Base-by-base conservation (phyloP, 2,888 invertebrate species). In the Stenichneumon culpator region DNA sequence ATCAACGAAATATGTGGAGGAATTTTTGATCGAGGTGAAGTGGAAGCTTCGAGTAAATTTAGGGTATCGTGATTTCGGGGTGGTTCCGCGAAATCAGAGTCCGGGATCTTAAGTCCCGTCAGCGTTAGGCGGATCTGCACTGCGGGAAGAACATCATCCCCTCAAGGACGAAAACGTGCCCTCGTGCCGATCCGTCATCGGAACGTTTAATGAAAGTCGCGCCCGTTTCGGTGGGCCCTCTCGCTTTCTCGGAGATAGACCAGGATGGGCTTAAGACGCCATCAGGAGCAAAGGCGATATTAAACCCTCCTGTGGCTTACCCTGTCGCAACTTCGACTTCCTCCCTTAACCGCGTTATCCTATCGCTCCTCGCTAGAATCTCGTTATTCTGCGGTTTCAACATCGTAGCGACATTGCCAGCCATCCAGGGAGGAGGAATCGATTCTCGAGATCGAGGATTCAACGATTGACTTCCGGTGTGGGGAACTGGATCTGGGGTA, bases 151-250 rank as follows among this genome's bases (percentile, higher is more conserved):
- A 77, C 67, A 68, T 28, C 11, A 65, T 28, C 80, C 77, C 78
- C 74, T 82, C 60, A 50, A 75, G 77, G 85, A 87, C 85, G 75
- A 86, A 83, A 84, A 73, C 44, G 39, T 83, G 81, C 81, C 86
- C 85, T 78, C 54, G 72, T 87, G 87, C 87, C 91, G 90, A 93
- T 93, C 92, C 88, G 91, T 93, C 93, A 93, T 92, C 89, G 84
- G 77, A 88, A 86, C 89, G 89, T 91, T 93, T 93, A 93, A 93
- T 93, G 92, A 93, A 92, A 93, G 87, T 87, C 90, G 85, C 86
- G 80, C 78, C 86, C 86, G 89, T 89, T 79, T 47, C 39, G 47
- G 54, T 22, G 63, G n/a, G 50, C 5, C n/a, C 32, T 54, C 57
- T 65, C 57, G 19, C 79, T 74, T 14, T 68, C 82, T 82, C 74